phyloP scores from a whole-genome alignment of 2,888 invertebrate species.

The Clusia tigrina region DNA sequence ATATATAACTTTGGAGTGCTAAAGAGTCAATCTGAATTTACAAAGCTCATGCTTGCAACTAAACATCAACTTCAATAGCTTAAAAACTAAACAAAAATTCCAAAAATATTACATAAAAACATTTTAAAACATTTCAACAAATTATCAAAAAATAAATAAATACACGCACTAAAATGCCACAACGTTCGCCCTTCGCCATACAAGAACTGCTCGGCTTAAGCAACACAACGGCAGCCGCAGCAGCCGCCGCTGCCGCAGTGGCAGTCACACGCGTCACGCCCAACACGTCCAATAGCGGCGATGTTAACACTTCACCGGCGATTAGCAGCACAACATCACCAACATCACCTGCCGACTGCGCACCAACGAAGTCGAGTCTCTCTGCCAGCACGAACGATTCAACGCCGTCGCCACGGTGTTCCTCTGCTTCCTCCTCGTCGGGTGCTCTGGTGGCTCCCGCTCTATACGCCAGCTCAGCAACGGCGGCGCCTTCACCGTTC shows the following conservation, averaged over 20 bases:
- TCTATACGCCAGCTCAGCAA: slow-evolving; percentile 41
- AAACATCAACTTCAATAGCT: too few relatives aligned
- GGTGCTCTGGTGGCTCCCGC: slow-evolving; percentile 26
- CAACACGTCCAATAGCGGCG: slow-evolving; percentile 19
- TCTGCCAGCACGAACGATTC: not conserved
- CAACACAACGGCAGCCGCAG: slow-evolving; percentile 43
- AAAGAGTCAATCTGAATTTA: too few relatives aligned
- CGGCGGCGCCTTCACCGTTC: slow-evolving; percentile 40
- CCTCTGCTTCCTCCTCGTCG: not conserved
- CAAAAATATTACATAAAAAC: too few relatives aligned
- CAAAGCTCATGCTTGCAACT: too few relatives aligned
- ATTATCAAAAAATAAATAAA: not conserved
- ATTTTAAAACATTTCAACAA: not conserved
- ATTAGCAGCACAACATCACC: slow-evolving; percentile 33
- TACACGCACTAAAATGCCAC: slow-evolving; percentile 58
- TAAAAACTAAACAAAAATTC: too few relatives aligned
- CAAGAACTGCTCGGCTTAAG: slow-evolving; percentile 63
- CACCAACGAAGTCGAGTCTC: slow-evolving; percentile 24
- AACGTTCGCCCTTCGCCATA: slow-evolving; percentile 65
- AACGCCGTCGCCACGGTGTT: slow-evolving; percentile 19
- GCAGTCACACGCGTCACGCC: slow-evolving; percentile 28
- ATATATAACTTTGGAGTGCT: too few relatives aligned
- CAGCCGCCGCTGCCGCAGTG: slow-evolving; percentile 45
- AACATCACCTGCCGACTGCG: slow-evolving; percentile 32
- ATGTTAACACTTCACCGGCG: too few relatives aligned